A percentile compares a stretch with the other conserved stretches of the same genome.
Evolutionary conservation across 2,797 vertebrate genomes (phyloP).

Genomic region (Heliangelus exortis): DNA sequence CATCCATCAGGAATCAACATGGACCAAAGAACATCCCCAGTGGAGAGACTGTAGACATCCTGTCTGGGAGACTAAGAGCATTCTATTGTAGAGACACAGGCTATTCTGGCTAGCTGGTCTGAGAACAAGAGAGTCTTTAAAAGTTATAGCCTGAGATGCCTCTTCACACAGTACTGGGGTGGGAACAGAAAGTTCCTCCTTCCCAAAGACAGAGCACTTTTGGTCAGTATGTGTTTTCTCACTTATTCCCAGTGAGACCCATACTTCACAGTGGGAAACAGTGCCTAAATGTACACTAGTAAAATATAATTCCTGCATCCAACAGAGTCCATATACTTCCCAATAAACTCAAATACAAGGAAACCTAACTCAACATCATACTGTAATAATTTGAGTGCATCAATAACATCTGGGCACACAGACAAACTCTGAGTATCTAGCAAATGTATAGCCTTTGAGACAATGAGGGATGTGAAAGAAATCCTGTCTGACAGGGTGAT

Average conservation of each 20-base stretch:
- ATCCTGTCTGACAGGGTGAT: background rate
- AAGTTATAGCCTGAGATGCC: background rate
- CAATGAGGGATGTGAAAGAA: background rate
- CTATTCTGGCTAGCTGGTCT: background rate
- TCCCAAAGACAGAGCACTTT: background rate
- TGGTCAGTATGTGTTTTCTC: background rate
- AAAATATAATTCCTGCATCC: background rate
- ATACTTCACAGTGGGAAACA: background rate
- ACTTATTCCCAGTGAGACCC: background rate
- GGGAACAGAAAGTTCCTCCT: background rate
- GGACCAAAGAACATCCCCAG: background rate
- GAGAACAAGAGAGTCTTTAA: background rate
- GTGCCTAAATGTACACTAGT: background rate
- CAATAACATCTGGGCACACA: background rate
- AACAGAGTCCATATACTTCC: background rate
- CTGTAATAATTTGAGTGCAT: background rate
- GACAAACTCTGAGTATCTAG: background rate
- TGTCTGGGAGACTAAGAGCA: background rate
- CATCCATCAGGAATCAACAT: background rate
- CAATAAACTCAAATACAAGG: background rate
- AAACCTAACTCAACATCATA: background rate
- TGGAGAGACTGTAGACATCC: background rate
- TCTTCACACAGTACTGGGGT: background rate
- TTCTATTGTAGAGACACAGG: background rate
- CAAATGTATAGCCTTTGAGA: background rate